A percentile compares a stretch with the other conserved stretches of the same genome.
phyloP scores from a whole-genome alignment of 1,140 invertebrate genomes.

The Hesperophylax magnus region DNA sequence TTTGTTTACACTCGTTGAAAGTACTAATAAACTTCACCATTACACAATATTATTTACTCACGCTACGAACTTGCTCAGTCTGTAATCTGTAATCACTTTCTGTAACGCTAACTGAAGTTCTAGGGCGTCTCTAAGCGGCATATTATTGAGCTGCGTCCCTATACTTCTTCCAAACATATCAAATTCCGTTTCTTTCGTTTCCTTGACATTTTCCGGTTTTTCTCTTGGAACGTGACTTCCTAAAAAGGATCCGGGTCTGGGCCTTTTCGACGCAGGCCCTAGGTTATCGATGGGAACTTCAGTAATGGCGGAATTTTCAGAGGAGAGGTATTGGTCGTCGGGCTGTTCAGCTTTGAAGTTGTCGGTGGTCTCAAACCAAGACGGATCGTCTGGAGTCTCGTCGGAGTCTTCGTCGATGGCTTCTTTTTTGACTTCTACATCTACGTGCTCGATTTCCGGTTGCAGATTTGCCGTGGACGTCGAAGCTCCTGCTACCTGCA shows the following conservation, averaged over 20 bases:
- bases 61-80: too few relatives aligned
- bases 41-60: too few relatives aligned
- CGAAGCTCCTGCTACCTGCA: not conserved
- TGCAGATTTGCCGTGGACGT: not conserved
- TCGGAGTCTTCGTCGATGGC: not conserved
- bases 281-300: not conserved
- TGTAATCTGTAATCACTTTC: not conserved
- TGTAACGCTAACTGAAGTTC: constrained; percentile 20
- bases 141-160: not conserved
- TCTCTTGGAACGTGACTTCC: too few relatives aligned
- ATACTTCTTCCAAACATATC: constrained; percentile 29
- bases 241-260: too few relatives aligned
- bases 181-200: constrained; percentile 1
- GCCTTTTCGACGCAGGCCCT: too few relatives aligned
- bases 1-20: too few relatives aligned
- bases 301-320: too few relatives aligned
- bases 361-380: not conserved
- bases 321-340: not conserved
- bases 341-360: not conserved
- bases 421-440: not conserved
- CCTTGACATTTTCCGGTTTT: too few relatives aligned
- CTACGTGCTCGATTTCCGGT: not conserved
- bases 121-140: constrained; percentile 16
- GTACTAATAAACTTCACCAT: too few relatives aligned
- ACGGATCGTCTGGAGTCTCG: not conserved